Evolutionary conservation across 92 coral and sea anemone genomes (phyloP).

Genomic region (Porites evermanni): DNA sequence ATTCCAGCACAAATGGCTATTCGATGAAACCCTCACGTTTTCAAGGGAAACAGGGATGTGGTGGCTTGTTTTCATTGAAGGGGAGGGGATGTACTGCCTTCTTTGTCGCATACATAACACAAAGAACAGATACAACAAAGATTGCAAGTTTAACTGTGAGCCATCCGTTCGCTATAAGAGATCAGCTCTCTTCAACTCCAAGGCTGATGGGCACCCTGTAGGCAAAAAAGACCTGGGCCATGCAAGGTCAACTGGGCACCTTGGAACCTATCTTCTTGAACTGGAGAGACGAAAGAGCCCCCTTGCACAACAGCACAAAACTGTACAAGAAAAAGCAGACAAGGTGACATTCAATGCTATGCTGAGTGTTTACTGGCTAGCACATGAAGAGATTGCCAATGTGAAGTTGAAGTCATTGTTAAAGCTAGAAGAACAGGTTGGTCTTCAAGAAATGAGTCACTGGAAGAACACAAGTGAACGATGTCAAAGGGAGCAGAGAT

Average conservation of each 20-base stretch:
- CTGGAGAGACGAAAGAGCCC: constrained; percentile 25
- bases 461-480: constrained; percentile 48
- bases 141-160: constrained; percentile 45
- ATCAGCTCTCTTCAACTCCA: constrained; percentile 35
- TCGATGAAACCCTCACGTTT: constrained; percentile 36
- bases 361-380: constrained; percentile 56
- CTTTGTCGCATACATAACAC: neutral
- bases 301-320: constrained; percentile 38
- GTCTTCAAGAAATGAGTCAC: constrained; percentile 34
- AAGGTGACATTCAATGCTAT: constrained; percentile 62
- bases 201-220: constrained; percentile 4
- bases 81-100: constrained; percentile 58
- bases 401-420: constrained; percentile 43
- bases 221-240: constrained; percentile 33
- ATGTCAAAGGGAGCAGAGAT: constrained; percentile 27
- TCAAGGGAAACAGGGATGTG: constrained; percentile 41
- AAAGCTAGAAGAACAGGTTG: constrained; percentile 39
- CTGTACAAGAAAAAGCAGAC: constrained; percentile 31
- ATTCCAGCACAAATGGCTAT: constrained; percentile 55
- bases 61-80: constrained; percentile 51
- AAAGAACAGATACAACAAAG: constrained; percentile 36
- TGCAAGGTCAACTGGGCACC: constrained; percentile 21
- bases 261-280: constrained; percentile 37
- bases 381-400: constrained; percentile 55
- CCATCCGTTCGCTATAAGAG: constrained; percentile 50